Evolutionary conservation across 2,113 vertebrate genomes (phyloP), one percentile per base, ranked within the genome.

Genomic region (Poecilia latipinna): DNA sequence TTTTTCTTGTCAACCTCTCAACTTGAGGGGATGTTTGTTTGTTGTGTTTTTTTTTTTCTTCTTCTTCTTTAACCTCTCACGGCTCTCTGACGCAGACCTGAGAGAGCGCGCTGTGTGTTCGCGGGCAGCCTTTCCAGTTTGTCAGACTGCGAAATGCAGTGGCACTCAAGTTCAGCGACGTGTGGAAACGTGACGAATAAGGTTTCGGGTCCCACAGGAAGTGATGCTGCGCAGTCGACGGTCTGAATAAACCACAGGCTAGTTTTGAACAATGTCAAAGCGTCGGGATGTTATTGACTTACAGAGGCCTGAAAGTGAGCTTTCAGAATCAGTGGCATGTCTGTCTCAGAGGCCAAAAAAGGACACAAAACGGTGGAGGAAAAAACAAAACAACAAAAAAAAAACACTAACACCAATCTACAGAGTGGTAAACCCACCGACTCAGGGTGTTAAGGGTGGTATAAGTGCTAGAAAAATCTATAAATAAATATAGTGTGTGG

Each of bases 171-270:
- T 68, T 84, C 63, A 78, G 35, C 68, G 51, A 31, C 68, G 63
- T 33, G 60, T 69, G 65, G 67, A 89, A 84, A 77, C 66, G 69
- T 70, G 39, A 69, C 83, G 82, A 84, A 61, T 74, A 68, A 80
- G 62, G 57, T 37, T 72, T 77, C n/a, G 51, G 26, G 48, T 61
- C 28, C 69, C 57, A 12, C 70, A 79, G 64, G 74, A 84, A 79
- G 67, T 69, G 35, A 65, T 42, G 61, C 65, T 54, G 26, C 29
- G 44, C 32, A 65, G 54, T 57, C 33, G 54, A 64, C 35, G 48
- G 19, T 60, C 32, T 0, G 7, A 84, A 73, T 61, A 63, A 69
- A 69, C 70, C 65, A 44, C 72, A 65, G n/a, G 37, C 33, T 54
- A 12, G 63, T 44, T 63, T 57, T 13, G 65, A 48, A 70, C 6